Evolutionary conservation across 2,888 invertebrate genomes (phyloP).

Genomic region (Leptopilina syphax): DNA sequence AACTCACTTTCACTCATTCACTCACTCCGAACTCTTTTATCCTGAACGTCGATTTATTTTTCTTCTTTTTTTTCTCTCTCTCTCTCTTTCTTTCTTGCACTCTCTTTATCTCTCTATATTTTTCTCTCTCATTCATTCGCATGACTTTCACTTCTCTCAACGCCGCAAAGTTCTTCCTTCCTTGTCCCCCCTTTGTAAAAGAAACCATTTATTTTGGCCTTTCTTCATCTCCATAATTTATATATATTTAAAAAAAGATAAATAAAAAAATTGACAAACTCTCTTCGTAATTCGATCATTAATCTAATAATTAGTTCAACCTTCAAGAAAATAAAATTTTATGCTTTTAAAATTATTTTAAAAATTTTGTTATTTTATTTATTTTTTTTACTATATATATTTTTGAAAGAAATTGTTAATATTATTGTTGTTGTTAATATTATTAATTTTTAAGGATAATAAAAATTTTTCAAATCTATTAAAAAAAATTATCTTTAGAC

Average conservation of each 20-base stretch:
- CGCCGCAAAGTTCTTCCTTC: constrained; percentile 59
- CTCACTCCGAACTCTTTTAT: constrained; percentile 46
- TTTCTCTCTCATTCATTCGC: constrained; percentile 54
- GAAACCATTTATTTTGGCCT: background rate
- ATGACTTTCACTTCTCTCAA: constrained; percentile 67
- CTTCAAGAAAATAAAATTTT: no score
- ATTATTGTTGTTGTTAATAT: no score
- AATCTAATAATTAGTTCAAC: no score
- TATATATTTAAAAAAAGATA: background rate
- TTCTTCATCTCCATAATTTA: background rate
- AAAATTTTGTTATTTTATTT: no score
- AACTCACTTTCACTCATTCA: constrained; percentile 46
- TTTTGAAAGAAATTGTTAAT: no score
- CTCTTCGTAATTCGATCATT: no score
- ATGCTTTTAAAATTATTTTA: no score
- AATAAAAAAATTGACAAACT: background rate
- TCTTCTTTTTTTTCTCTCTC: background rate
- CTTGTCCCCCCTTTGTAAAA: constrained; percentile 15
- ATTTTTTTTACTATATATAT: no score
- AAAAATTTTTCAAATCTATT: no score
- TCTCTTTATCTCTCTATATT: background rate
- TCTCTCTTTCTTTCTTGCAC: background rate
- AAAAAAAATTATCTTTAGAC: no score
- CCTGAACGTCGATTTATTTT: background rate
- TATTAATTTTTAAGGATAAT: no score